Conservation (phyloP, 2,888 invertebrate species). For the Drosophila acutilabella region DNA sequence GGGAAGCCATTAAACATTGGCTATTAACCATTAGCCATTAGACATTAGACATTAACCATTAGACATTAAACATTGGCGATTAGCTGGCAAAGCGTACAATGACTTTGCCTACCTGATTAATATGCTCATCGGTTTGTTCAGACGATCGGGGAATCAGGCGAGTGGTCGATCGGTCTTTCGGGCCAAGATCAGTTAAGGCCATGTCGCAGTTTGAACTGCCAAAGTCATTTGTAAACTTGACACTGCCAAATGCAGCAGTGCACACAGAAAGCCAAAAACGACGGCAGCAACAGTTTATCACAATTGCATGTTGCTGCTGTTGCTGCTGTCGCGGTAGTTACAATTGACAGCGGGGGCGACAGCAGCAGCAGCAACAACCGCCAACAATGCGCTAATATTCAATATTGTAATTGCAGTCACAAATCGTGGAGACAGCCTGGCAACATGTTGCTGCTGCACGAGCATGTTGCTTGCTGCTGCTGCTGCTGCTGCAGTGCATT, state of each 20-base stretch:
- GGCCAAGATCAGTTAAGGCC: slow-evolving; percentile 63
- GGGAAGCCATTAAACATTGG: slow-evolving; percentile 65
- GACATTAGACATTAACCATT: slow-evolving; percentile 37
- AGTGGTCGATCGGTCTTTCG: neutral
- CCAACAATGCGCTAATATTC: slow-evolving; percentile 80
- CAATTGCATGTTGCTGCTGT: slow-evolving; percentile 51
- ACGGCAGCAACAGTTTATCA: slow-evolving; percentile 77
- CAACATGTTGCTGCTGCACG: slow-evolving; percentile 60
- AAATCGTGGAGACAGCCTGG: slow-evolving; percentile 72
- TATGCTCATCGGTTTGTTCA: slow-evolving; percentile 41
- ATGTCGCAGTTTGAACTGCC: slow-evolving; percentile 55
- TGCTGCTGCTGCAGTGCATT: slow-evolving; percentile 36
- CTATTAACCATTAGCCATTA: slow-evolving; percentile 37
- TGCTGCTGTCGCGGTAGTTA: slow-evolving; percentile 33
- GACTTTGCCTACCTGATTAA: slow-evolving; percentile 70
- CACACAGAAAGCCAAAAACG: slow-evolving; percentile 55
- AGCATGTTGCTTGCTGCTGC: slow-evolving; percentile 65
- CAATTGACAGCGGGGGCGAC: slow-evolving; percentile 72
- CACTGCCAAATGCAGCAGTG: slow-evolving; percentile 67
- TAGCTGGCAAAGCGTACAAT: slow-evolving; percentile 57
- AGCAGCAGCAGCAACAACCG: slow-evolving; percentile 22
- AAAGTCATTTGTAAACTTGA: slow-evolving; percentile 76
- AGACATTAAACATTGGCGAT: slow-evolving; percentile 44
- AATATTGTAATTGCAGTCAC: slow-evolving; percentile 82
- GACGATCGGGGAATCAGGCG: neutral